Conservation (phyloP, 2,113 vertebrate species). For the Lophochroa leadbeateri region DNA sequence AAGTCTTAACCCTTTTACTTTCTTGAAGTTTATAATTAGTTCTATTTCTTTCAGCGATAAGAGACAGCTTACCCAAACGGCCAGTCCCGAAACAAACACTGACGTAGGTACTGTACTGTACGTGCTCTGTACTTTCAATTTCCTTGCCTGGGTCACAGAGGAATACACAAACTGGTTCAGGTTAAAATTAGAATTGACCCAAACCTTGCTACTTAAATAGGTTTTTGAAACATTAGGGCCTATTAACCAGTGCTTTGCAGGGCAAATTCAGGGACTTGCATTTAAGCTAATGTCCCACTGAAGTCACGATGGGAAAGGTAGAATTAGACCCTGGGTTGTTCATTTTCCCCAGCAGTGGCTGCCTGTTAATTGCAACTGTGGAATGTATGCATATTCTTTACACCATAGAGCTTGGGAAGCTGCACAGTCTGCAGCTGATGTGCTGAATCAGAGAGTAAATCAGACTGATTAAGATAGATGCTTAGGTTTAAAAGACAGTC, state of each 20-base stretch:
- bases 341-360: slow-evolving; percentile 8
- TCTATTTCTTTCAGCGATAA: neutral
- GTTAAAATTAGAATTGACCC: slow-evolving; percentile 51
- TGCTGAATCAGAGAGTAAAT: slow-evolving; percentile 62
- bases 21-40: slow-evolving; percentile 53
- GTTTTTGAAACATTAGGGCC: neutral
- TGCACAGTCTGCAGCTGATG: slow-evolving; percentile 37
- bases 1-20: slow-evolving; percentile 57
- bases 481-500: slow-evolving; percentile 28
- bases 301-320: neutral
- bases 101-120: neutral
- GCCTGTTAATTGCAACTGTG: slow-evolving; percentile 50
- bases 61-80: slow-evolving; percentile 18
- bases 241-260: neutral
- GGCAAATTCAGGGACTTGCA: neutral
- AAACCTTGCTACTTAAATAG: slow-evolving; percentile 9
- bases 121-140: slow-evolving; percentile 21
- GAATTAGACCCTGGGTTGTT: neutral
- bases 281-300: neutral
- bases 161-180: slow-evolving; percentile 36
- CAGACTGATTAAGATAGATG: slow-evolving; percentile 49
- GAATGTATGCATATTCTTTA: slow-evolving; percentile 55
- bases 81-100: neutral
- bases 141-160: slow-evolving; percentile 1
- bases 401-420: neutral